Evolutionary conservation across 2,113 vertebrate species (phyloP), one percentile per base, ranked within the genome.

Genomic region (Micromys minutus): DNA sequence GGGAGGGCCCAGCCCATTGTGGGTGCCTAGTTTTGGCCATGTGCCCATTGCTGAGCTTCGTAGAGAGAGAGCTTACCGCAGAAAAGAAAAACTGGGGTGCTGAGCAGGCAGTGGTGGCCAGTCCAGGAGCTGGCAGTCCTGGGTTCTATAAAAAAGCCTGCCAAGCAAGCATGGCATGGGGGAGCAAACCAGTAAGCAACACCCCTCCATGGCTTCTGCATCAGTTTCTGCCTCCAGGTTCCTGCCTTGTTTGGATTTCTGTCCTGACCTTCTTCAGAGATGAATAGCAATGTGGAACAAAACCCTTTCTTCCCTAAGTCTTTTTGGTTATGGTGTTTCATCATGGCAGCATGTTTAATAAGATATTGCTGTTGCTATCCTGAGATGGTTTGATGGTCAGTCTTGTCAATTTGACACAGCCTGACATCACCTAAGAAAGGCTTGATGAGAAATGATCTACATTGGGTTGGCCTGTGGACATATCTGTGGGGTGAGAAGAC

Each of bases 1-100:
- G 47, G 50, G 19, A 55, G 76, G 19, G 17, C 19, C 50, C 76
- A 79, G 34, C 77, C 34, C 10, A 80, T 13, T 21, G 50, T 80
- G 77, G 31, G 3, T 21, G n/a, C 16, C 13, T 39, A 26, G 12
- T 9, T 57, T 50, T 52, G 17, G 86, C 63, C 45, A 65, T 12
- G 0, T 36, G 63, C 11, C 36, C 5, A 5, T 45, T n/a, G 2
- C 15, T n/a, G n/a, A 93, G 45, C 13, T 11, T 0, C 16, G 4
- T 1, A 31, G 34, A 31, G 19, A 19, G 50, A 50, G 65, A 26
- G 17, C n/a, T n/a, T n/a, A n/a, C n/a, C n/a, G n/a, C 0, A 0
- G 22, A 17, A 45, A 17, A 36, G 29, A 65, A 52, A n/a, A 19
- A 0, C 39, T 0, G 15, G 22, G 34, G 26, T 2, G 5, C 34